Conservation (phyloP, 64 coral and sea anemone species). For the Stichodactyla helianthus region DNA sequence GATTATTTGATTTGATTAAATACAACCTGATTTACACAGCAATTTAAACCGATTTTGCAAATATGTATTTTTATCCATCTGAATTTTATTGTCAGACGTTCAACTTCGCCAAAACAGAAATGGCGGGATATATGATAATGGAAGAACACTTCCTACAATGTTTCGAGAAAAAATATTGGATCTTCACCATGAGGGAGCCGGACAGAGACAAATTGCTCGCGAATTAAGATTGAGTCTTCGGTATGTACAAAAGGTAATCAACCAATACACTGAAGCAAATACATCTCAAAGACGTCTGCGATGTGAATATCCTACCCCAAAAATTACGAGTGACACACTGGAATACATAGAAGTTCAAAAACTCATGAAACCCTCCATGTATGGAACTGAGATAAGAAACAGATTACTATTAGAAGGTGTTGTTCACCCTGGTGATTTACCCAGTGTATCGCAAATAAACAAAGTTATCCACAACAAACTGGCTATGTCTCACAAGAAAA, state of each 20-base stretch:
- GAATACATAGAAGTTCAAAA: constrained; percentile 24
- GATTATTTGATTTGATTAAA: neutral
- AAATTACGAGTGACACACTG: neutral
- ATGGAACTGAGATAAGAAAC: constrained; percentile 19
- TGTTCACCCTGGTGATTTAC: constrained; percentile 17
- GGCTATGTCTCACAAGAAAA: constrained; percentile 20
- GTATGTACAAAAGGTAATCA: constrained; percentile 1
- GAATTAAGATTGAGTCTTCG: constrained; percentile 19
- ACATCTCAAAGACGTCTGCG: neutral
- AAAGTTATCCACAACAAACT: no score
- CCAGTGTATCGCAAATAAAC: constrained; percentile 10
- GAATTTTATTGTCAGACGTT: neutral
- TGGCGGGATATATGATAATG: constrained; percentile 39
- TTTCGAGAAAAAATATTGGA: constrained; percentile 32
- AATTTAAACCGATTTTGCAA: no score
- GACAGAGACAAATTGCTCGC: constrained; percentile 13
- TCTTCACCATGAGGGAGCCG: constrained; percentile 22
- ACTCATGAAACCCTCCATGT: constrained; percentile 20
- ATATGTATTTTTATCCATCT: neutral
- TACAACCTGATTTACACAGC: no score
- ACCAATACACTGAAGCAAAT: constrained; percentile 6
- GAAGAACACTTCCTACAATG: constrained; percentile 4
- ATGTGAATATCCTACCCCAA: neutral
- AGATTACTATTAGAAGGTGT: constrained; percentile 33
- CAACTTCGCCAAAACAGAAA: constrained; percentile 10